phyloP scores from a whole-genome alignment of 2,797 vertebrate species.

The Toxotes lorentzi region DNA sequence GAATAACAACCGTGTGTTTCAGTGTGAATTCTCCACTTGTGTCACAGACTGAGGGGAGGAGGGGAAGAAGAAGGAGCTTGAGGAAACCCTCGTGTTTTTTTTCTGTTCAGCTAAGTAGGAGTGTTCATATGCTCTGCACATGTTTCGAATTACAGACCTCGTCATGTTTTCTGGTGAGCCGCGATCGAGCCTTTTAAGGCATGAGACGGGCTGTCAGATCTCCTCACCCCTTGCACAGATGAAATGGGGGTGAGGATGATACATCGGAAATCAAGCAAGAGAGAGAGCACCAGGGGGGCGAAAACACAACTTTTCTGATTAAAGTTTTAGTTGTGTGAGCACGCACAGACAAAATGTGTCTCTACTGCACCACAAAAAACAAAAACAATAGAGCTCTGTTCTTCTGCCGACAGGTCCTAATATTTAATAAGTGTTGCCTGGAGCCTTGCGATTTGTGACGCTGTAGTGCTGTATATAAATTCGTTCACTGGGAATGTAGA shows the following conservation, averaged over 20 bases:
- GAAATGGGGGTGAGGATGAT: conserved; percentile 15
- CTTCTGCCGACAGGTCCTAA: background rate
- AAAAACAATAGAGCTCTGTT: background rate
- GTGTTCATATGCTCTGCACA: conserved; percentile 48
- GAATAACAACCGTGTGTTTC: conserved; percentile 47
- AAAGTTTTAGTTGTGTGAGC: conserved; percentile 16
- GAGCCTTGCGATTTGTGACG: background rate
- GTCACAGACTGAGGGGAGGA: conserved; percentile 28
- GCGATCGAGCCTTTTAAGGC: conserved; percentile 48
- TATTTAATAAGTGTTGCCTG: background rate
- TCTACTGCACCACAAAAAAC: conserved; percentile 9
- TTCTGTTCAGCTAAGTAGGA: conserved; percentile 27
- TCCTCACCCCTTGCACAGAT: conserved; percentile 20
- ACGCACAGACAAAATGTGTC: conserved; percentile 7
- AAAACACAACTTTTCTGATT: conserved; percentile 44
- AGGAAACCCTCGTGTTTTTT: conserved; percentile 56
- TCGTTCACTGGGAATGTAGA: background rate
- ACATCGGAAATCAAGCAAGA: conserved; percentile 31
- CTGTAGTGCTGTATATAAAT: background rate
- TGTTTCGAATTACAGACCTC: conserved; percentile 58
- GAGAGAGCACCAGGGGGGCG: background rate
- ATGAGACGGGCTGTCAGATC: conserved; percentile 19
- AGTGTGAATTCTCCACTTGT: conserved; percentile 55
- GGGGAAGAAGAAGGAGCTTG: conserved; percentile 17
- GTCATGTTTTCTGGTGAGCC: conserved; percentile 53